These are phyloP conservation scores for Protophormia terraenovae DNA, from an alignment of 2,888 invertebrate species.

Conservation along the genomic window DNA sequence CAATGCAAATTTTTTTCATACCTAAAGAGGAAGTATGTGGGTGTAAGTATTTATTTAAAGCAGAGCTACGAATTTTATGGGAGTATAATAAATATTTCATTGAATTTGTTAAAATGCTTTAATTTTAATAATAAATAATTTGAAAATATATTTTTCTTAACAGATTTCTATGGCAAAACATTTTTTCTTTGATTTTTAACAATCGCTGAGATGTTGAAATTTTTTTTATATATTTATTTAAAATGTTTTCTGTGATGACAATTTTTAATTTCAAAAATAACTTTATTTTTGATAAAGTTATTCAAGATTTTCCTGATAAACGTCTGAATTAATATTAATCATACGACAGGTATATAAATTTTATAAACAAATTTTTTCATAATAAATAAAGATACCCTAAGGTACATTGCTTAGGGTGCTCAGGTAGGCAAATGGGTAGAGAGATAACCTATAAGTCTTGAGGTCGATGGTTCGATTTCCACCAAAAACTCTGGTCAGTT, in stretches of 20 bases:
- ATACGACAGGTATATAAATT: background rate
- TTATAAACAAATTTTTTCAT: background rate
- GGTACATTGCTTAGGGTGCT: too few species aligned
- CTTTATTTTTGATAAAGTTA: background rate
- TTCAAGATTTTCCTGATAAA: background rate
- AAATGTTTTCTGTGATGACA: background rate
- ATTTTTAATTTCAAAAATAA: background rate
- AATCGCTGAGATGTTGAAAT: too few species aligned
- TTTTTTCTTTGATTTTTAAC: too few species aligned
- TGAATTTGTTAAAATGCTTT: background rate
- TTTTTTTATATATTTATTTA: background rate
- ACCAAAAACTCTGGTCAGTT: too few species aligned
- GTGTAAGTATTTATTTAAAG: background rate
- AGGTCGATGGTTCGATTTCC: too few species aligned
- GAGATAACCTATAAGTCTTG: too few species aligned
- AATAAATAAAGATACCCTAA: too few species aligned
- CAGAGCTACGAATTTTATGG: background rate
- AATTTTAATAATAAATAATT: too few species aligned
- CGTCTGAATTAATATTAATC: background rate
- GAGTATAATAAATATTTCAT: background rate
- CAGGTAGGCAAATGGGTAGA: too few species aligned
- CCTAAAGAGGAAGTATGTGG: background rate
- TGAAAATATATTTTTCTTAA: too few species aligned
- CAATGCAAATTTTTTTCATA: slow-evolving; percentile 20
- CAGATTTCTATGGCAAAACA: too few species aligned